Evolutionary conservation across 2,797 vertebrate species (phyloP), one percentile per base, ranked within the genome.

Genomic region (Chelmon rostratus): DNA sequence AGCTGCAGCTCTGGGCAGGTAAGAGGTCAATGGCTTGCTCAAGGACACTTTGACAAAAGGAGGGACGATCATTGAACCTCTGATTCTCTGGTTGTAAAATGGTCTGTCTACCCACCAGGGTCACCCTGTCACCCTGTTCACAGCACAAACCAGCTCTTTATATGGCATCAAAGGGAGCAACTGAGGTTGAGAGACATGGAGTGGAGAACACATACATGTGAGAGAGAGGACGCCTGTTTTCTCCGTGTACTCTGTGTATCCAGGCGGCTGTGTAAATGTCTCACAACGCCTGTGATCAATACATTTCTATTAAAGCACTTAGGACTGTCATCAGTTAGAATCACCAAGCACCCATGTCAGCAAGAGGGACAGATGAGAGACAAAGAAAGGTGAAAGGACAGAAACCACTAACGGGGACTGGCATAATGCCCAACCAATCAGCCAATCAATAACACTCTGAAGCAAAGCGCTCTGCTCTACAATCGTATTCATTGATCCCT

Each of bases 281-380:
- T 86, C 66, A 61, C 85, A 83, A 84, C 82, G 83, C 85, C 64
- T 83, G 66, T 79, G 82, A 95, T 95, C 93, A 88, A 94, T 95
- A 92, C 35, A 71, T 91, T 94, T 93, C 92, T 91, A 91, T 94
- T 91, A 91, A 85, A 90, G 89, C 91, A 91, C 88, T 92, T 88
- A 91, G 89, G 76, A 76, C 78, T 73, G 83, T 85, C 91, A 91
- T 94, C 88, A 86, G 84, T 86, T 89, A 75, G 64, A 91, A 92
- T 89, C 88, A 86, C 31, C 69, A 73, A 70, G 56, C 76, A 53
- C 79, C 76, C 71, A 73, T 40, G 38, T 91, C 88, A 88, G 88
- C 80, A 68, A 52, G 61, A 62, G 64, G 65, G 79, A 73, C 79
- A 82, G 87, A 84, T 70, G 77, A 66, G 78, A 90, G 86, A 89